These are phyloP conservation scores for Poecilia latipinna DNA, from an alignment of 2,113 vertebrate species.

Conservation along the genomic window DNA sequence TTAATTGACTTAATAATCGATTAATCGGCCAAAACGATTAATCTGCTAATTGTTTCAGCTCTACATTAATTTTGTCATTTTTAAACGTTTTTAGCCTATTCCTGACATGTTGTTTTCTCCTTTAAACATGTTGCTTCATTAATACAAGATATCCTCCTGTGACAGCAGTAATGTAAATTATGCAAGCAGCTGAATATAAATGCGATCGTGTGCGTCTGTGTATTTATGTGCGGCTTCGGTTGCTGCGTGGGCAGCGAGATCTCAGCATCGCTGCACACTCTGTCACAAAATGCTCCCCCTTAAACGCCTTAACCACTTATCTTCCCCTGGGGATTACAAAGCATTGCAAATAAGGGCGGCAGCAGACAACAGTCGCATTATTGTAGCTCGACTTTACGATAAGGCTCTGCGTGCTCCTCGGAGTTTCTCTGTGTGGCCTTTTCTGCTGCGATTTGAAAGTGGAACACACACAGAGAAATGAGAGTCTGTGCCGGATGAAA, in stretches of 20 bases:
- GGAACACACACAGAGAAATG: constrained; percentile 18
- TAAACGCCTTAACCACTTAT: constrained; percentile 52
- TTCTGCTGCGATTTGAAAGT: constrained; percentile 35
- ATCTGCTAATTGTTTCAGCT: no score
- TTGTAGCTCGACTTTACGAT: constrained; percentile 37
- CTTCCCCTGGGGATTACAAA: constrained; percentile 52
- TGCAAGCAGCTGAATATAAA: constrained; percentile 30
- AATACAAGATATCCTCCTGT: background rate
- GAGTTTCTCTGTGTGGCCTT: constrained; percentile 19
- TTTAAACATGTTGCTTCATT: constrained; percentile 15
- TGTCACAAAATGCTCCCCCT: constrained; percentile 50
- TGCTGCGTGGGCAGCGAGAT: constrained; percentile 42
- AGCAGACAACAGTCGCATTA: constrained; percentile 57
- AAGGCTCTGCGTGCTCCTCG: constrained; percentile 18
- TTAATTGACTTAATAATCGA: no score
- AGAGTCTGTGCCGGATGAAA: constrained; percentile 23
- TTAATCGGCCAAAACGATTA: no score
- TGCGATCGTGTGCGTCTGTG: background rate
- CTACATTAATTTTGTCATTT: background rate
- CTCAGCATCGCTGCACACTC: constrained; percentile 35
- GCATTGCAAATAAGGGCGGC: constrained; percentile 41
- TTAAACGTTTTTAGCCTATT: background rate
- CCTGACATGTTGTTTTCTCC: background rate
- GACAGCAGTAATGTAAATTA: constrained; percentile 29
- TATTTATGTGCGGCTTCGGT: constrained; percentile 14